Base-by-base conservation (phyloP, 2,888 invertebrate genomes). In the Lutraria lutraria region DNA sequence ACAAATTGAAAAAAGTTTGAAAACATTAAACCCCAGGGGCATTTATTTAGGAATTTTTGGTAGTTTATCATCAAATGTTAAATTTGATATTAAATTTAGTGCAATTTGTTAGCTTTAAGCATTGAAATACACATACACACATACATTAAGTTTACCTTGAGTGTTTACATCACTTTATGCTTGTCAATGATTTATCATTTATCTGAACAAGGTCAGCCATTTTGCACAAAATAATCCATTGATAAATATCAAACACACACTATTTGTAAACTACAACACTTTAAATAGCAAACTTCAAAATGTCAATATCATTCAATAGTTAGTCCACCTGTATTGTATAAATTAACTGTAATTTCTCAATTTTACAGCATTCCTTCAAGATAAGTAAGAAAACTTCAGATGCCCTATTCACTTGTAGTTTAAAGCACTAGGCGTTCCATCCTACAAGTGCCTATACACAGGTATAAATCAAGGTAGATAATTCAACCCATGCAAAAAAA, bases 121-220 rank as follows among this genome's bases (percentile, higher is more conserved):
- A 43, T 43, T 68, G n/a, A 12, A 68, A 68, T 68, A 68, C 63
- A 25, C 63, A 60, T 60, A 68, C 13, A 12, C 10, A 68, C n/a
- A 25, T 68, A 68, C n/a, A 25, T 68, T n/a, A 68, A 68, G 63
- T 68, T 68, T 25, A 68, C 63, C 63, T 68, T 68, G 63, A n/a
- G n/a, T 25, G 25, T 68, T 25, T 68, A 34, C 19, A 76, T 76
- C 76, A 34, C 19, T 15, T 15, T 34, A 16, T 31, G 15, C 34
- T 16, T 34, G 31, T 19, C 31, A 31, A 13, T 76, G 76, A 31
- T 76, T 76, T 76, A 68, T 76, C 76, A 43, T 56, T 56, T 12
- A 56, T 76, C 76, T 31, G 31, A 76, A 76, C 34, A 31, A 31
- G 76, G 76, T 76, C 34, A 76, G 16, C 29, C 76, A 76, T 34